These are phyloP conservation scores for Psilopogon haemacephalus DNA, from an alignment of 2,113 vertebrate genomes.

Conservation along the genomic window DNA sequence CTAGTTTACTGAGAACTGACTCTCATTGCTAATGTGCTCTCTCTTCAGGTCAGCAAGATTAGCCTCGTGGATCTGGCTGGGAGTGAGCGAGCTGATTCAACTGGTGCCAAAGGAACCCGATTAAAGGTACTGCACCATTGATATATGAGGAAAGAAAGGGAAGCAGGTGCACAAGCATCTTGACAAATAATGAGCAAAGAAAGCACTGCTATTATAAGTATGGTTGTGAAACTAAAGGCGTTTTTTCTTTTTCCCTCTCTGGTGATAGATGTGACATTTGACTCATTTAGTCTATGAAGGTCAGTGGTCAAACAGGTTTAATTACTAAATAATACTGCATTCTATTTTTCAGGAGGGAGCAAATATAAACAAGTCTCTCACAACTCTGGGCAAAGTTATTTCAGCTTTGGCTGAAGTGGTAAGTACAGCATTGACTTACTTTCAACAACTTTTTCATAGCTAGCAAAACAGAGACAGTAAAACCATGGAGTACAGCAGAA, in stretches of 20 bases:
- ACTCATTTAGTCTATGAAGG: not conserved
- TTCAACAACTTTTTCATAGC: not conserved
- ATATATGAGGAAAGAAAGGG: not conserved
- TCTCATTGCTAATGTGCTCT: not conserved
- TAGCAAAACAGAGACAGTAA: not conserved
- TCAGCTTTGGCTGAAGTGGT: constrained; percentile 98
- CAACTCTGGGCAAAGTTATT: constrained; percentile 98
- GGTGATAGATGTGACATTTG: not conserved
- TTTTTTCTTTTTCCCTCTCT: too few species aligned
- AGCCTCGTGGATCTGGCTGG: constrained; percentile 97
- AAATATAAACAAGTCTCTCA: constrained; percentile 99
- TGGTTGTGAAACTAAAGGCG: not conserved
- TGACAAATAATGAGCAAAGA: not conserved
- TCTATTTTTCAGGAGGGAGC: constrained; percentile 89
- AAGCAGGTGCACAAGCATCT: not conserved
- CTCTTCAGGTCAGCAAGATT: constrained; percentile 94
- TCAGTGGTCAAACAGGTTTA: not conserved
- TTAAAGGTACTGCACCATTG: constrained; percentile 82
- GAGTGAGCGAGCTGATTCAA: constrained; percentile 97
- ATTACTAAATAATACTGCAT: not conserved
- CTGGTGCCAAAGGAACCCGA: constrained; percentile 95
- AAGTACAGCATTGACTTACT: constrained; percentile 70
- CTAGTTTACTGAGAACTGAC: not conserved
- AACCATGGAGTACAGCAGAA: not conserved
- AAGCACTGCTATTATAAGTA: not conserved